Conservation (phyloP, 35 echinoderm and acorn worm genomes). For the Apostichopus japonicus region DNA sequence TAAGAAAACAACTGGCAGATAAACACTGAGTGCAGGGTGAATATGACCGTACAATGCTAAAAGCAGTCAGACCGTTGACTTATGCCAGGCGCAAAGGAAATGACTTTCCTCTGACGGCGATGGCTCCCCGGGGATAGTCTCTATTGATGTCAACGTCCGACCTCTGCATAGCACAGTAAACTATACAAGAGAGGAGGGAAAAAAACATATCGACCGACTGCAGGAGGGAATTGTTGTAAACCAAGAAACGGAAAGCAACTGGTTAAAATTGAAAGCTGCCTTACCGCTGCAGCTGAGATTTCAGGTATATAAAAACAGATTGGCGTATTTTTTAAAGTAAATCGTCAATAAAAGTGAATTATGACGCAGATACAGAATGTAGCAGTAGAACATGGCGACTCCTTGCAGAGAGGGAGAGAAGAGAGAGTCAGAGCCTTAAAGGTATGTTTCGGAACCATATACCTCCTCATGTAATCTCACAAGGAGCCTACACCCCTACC, state of each 20-base stretch:
- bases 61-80: conserved; percentile 48
- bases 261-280: not conserved
- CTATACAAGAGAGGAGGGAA: not conserved
- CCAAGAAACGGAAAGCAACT: not conserved
- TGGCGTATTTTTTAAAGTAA: not conserved
- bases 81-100: conserved; percentile 58
- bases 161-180: conserved; percentile 44
- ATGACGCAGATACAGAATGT: too few species aligned
- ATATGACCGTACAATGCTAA: not conserved
- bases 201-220: not conserved
- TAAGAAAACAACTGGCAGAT: conserved; percentile 18
- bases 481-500: too few species aligned
- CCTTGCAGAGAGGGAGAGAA: too few species aligned
- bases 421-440: too few species aligned
- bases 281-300: not conserved
- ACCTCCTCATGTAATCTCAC: too few species aligned
- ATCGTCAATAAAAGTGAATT: not conserved
- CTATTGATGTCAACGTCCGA: conserved; percentile 47
- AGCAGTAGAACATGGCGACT: too few species aligned
- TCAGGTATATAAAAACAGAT: not conserved
- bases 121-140: conserved; percentile 38
- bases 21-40: conserved; percentile 21
- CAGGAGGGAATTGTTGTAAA: not conserved
- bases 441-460: too few species aligned
- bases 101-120: conserved; percentile 32